Conservation (phyloP, 2,113 vertebrate genomes). For the Brienomyrus longianalis region DNA sequence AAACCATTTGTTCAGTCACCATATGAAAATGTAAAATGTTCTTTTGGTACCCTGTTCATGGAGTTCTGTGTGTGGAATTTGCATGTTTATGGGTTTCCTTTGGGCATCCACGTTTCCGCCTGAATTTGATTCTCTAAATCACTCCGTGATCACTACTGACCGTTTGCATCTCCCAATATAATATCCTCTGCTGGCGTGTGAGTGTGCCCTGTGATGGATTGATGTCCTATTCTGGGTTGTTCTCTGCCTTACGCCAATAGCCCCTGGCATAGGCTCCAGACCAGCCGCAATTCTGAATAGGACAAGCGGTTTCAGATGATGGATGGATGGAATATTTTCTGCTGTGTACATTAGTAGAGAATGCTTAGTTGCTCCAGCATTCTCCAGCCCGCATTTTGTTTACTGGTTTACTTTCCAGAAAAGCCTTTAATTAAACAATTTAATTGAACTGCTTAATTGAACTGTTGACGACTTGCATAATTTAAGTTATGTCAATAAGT, state of each 20-base stretch:
- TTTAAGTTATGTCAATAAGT: neutral
- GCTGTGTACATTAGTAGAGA: neutral
- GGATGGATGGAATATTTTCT: neutral
- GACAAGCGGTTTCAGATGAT: neutral
- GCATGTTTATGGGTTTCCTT: neutral
- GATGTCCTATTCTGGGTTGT: neutral
- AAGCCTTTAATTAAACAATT: neutral
- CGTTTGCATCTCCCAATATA: neutral
- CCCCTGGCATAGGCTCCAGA: too few species aligned
- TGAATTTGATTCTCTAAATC: neutral
- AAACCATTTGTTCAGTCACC: neutral
- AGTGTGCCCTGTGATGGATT: neutral
- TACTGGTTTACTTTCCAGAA: neutral
- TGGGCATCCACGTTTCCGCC: neutral
- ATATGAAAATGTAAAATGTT: neutral
- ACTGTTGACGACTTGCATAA: neutral
- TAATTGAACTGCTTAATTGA: neutral
- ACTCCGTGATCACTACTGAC: neutral
- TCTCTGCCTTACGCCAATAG: neutral
- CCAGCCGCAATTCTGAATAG: neutral
- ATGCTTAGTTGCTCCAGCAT: neutral
- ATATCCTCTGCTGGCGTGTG: neutral
- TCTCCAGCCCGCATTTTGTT: neutral
- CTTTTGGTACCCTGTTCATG: neutral
- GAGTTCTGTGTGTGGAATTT: neutral